phyloP scores from a whole-genome alignment of 2,888 invertebrate genomes.

The Empis livida region DNA sequence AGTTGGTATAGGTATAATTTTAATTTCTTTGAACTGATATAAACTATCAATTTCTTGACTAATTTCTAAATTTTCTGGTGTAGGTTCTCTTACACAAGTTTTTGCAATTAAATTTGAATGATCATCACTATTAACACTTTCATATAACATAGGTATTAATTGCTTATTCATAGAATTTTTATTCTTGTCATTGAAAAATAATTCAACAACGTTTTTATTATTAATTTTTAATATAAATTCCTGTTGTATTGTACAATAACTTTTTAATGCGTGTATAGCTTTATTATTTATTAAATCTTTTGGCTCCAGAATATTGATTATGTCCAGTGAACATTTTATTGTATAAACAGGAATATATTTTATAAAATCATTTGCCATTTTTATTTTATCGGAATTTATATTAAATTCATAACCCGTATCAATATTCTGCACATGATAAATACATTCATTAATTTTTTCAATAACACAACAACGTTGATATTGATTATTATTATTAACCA shows the following conservation, averaged over 20 bases:
- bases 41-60: conserved; percentile 1
- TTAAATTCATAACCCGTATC: conserved; percentile 13
- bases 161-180: conserved; percentile 17
- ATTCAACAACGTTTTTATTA: conserved; percentile 11
- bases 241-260: conserved; percentile 10
- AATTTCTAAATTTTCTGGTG: too few relatives aligned
- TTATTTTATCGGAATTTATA: conserved; percentile 7
- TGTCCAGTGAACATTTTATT: conserved; percentile 11
- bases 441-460: neutral
- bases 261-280: conserved; percentile 13
- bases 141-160: conserved; percentile 17
- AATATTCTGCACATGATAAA: conserved; percentile 14
- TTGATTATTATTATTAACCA: conserved; percentile 3
- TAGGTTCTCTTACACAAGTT: too few relatives aligned
- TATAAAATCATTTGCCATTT: conserved; percentile 15
- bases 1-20: conserved; percentile 15
- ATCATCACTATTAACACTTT: conserved; percentile 4
- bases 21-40: conserved; percentile 14
- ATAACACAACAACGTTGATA: conserved; percentile 11
- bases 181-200: conserved; percentile 13
- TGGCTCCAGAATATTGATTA: conserved; percentile 14
- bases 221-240: conserved; percentile 13
- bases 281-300: conserved; percentile 15
- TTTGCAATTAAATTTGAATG: neutral
- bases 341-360: conserved; percentile 15